These are phyloP conservation scores for Cephalopholis sonnerati DNA, from an alignment of 2,113 vertebrate genomes.

Conservation along the genomic window DNA sequence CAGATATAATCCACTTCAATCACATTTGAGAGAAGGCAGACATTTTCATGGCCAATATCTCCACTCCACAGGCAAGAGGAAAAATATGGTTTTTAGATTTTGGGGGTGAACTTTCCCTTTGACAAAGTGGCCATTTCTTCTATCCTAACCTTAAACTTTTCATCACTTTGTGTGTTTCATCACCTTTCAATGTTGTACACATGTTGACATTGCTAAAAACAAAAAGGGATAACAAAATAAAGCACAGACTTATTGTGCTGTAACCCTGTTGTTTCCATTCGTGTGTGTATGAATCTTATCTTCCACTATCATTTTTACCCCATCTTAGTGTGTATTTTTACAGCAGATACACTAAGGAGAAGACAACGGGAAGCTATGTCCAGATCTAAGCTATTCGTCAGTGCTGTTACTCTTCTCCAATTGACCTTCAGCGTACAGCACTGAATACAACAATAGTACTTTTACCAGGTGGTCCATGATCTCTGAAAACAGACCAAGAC, in stretches of 20 bases:
- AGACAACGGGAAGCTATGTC: too few relatives aligned
- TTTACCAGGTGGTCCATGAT: neutral
- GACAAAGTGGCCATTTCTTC: neutral
- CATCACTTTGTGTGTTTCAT: neutral
- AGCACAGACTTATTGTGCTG: neutral
- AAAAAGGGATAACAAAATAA: neutral
- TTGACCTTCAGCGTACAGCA: neutral
- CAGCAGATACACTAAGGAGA: neutral
- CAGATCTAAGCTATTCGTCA: neutral
- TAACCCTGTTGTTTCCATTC: neutral
- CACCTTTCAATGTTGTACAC: neutral
- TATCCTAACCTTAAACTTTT: neutral
- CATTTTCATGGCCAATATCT: too few relatives aligned
- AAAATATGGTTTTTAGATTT: too few relatives aligned
- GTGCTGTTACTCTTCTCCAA: neutral
- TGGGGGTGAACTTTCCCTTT: neutral
- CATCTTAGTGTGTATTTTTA: neutral
- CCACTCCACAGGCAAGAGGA: too few relatives aligned
- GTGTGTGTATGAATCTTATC: neutral
- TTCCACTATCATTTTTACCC: neutral
- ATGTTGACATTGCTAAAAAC: neutral
- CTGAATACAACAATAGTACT: neutral
- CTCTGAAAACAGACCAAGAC: neutral
- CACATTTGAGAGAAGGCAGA: too few relatives aligned
- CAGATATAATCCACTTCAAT: too few relatives aligned